A percentile compares a stretch with the other conserved stretches of the same genome.
Evolutionary conservation across 2,113 vertebrate genomes (phyloP).

Genomic region (Hemibates koningsi): DNA sequence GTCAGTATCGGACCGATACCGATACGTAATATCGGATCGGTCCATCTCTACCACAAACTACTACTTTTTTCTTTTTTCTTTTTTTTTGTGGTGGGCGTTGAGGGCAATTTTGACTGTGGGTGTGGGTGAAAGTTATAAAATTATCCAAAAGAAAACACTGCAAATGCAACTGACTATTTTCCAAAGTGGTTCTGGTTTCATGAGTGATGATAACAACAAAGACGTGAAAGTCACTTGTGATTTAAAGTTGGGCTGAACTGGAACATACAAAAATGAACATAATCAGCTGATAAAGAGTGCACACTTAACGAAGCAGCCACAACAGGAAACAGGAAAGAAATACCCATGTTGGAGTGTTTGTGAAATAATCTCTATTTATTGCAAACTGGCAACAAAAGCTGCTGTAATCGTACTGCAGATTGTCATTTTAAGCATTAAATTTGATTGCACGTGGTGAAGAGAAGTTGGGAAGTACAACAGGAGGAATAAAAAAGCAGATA

Average conservation of each 20-base stretch:
- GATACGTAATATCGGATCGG: too few relatives aligned
- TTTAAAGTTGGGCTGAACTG: not conserved
- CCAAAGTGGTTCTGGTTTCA: not conserved
- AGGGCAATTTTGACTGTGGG: not conserved
- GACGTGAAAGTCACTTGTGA: not conserved
- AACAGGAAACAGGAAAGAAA: constrained; percentile 9
- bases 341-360: not conserved
- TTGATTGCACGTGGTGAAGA: not conserved
- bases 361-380: not conserved
- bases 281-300: constrained; percentile 1
- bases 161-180: not conserved
- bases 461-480: not conserved
- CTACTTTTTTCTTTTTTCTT: not conserved
- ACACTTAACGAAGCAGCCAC: not conserved
- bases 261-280: not conserved
- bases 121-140: not conserved
- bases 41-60: not conserved
- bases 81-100: not conserved
- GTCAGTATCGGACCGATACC: too few relatives aligned
- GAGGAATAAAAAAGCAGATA: not conserved
- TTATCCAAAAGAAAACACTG: not conserved
- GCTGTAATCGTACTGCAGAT: not conserved
- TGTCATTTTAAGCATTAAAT: not conserved
- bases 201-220: not conserved
- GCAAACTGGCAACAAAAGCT: not conserved